phyloP scores from a whole-genome alignment of 1,140 invertebrate species.

The Brachionus rubens region DNA sequence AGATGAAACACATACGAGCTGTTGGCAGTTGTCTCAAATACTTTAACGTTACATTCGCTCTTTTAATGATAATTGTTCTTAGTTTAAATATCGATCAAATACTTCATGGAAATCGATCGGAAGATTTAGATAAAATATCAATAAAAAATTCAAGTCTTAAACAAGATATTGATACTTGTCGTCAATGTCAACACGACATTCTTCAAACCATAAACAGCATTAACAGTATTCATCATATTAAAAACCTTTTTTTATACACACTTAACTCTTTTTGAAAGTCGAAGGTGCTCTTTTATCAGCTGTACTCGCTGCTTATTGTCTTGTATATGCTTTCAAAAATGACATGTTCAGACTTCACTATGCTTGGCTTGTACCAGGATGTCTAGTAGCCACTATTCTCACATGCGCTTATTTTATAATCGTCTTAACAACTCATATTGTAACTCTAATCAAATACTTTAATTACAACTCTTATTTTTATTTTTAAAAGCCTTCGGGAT shows the following conservation, averaged over 20 bases:
- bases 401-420: constrained; percentile 9
- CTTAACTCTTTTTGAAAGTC: neutral
- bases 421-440: neutral
- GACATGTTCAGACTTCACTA: neutral
- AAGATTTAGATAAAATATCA: neutral
- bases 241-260: neutral
- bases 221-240: constrained; percentile 2
- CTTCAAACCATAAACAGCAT: neutral
- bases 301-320: neutral
- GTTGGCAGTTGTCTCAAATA: neutral
- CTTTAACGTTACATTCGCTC: constrained; percentile 16
- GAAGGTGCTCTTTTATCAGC: constrained; percentile 5
- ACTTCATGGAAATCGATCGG: constrained; percentile 16
- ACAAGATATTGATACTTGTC: neutral
- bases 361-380: neutral
- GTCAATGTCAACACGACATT: neutral
- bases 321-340: neutral
- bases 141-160: neutral
- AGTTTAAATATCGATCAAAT: constrained; percentile 45
- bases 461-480: no score
- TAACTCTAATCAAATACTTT: neutral
- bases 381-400: neutral
- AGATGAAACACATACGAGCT: constrained; percentile 8
- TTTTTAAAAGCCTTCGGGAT: neutral
- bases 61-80: constrained; percentile 31